These are phyloP conservation scores for Metaphire vulgaris DNA, from an alignment of 1,140 invertebrate species.

Conservation along the genomic window DNA sequence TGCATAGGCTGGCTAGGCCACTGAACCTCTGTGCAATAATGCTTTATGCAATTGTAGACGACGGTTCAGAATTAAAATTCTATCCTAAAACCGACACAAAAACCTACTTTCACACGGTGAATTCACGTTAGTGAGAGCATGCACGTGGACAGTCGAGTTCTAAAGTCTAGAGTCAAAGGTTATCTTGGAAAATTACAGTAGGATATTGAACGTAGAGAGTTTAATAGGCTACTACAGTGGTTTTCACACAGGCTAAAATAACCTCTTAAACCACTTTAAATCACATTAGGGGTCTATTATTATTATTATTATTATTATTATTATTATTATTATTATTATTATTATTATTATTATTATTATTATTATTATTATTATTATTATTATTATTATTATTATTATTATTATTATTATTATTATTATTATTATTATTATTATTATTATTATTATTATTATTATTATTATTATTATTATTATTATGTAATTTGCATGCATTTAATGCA, in stretches of 20 bases:
- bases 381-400: conserved; percentile 4
- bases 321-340: conserved; percentile 10
- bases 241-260: no score
- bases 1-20: neutral
- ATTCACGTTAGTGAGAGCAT: no score
- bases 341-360: conserved; percentile 8
- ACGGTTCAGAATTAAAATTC: neutral
- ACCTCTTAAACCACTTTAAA: no score
- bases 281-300: no score
- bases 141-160: no score
- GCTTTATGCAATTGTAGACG: neutral
- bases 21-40: neutral
- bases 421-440: conserved; percentile 13
- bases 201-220: neutral
- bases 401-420: conserved; percentile 12
- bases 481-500: neutral
- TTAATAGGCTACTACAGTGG: neutral
- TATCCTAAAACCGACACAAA: neutral
- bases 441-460: conserved; percentile 1
- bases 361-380: conserved; percentile 12
- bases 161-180: neutral
- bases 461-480: conserved; percentile 1
- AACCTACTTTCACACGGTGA: no score
- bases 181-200: no score
- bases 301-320: conserved; percentile 9